Conservation (phyloP, 2,797 vertebrate species). For the Karalla daura region DNA sequence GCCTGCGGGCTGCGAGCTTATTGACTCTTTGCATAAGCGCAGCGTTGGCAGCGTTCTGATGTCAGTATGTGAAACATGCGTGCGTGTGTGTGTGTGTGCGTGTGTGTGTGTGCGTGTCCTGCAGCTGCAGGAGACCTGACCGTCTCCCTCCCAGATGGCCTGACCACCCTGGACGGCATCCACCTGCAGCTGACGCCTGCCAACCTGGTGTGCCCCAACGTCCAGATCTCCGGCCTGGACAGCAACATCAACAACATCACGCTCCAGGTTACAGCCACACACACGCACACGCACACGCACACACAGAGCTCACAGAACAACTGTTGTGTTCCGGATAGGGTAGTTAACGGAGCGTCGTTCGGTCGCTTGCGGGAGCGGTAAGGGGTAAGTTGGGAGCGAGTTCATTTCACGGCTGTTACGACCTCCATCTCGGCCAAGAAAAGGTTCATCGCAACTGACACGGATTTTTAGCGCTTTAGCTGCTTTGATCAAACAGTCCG, state of each 20-base stretch:
- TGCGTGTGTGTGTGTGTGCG: slow-evolving; percentile 1
- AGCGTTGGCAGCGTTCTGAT: background rate
- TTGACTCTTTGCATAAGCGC: no score
- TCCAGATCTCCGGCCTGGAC: slow-evolving; percentile 98
- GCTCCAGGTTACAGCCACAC: slow-evolving; percentile 85
- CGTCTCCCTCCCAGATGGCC: slow-evolving; percentile 93
- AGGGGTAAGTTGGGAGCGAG: no score
- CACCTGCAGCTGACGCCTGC: slow-evolving; percentile 93
- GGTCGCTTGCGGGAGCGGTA: no score
- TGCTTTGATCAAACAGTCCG: no score
- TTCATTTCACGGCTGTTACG: no score
- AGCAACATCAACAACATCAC: slow-evolving; percentile 98
- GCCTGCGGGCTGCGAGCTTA: no score
- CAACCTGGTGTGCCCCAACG: slow-evolving; percentile 94
- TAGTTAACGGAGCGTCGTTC: no score
- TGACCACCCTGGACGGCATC: slow-evolving; percentile 96
- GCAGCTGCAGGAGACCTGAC: slow-evolving; percentile 95
- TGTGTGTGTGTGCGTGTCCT: slow-evolving; percentile 9
- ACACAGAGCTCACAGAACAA: background rate
- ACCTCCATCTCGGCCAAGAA: no score
- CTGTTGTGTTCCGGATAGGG: background rate
- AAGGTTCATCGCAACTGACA: no score
- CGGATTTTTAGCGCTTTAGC: no score
- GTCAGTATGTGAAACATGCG: background rate
- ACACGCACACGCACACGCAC: no score